Base-by-base conservation (phyloP, 2,113 vertebrate genomes). In the Salvelinus namaycush region DNA sequence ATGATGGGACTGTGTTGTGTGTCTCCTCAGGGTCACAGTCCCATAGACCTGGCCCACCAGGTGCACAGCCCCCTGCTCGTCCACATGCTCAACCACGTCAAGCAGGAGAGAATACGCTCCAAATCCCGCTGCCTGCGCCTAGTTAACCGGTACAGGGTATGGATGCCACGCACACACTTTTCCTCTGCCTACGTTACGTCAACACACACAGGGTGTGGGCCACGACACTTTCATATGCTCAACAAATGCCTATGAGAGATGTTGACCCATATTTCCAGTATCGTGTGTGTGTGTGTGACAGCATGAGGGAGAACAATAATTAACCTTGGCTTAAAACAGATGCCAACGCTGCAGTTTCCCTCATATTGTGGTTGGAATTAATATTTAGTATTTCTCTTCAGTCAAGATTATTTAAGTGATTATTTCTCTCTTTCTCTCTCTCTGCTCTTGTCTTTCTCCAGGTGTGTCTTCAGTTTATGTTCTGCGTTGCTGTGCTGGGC, bases 1-100 rank as follows among this genome's bases (percentile, higher is more conserved):
- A 4, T 57, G 54, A 3, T 6, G 54, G 1, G 54, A 20, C 54
- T 20, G 54, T 20, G 16, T 7, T 57, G 14, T 18, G 3, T 20
- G 4, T 16, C 22, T 70, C 82, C 87, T 59, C 87, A 99, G 97
- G 97, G 96, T 87, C 94, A 99, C 84, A 97, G 94, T 0, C 95
- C 98, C 0, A 92, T 97, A 79, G 97, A 97, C 76, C 78, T 97
- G 81, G 97, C 97, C 44, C 90, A 94, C 75, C 96, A 95, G 84
- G 96, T 90, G 68, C 90, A 94, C 87, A 96, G 97, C 87, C 95
- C 87, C n/a, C 90, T 96, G 74, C 88, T 98, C 79, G 79, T 95
- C 87, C 95, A 95, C 79, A 94, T 97, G 91, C 84, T 99, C 48
- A 92, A 84, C 82, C 89, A 93, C 4, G 87, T 96, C 85, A 95